A percentile compares a stretch with the other conserved stretches of the same genome.
phyloP scores from a whole-genome alignment of 2,113 vertebrate genomes.

The Protobothrops mucrosquamatus region DNA sequence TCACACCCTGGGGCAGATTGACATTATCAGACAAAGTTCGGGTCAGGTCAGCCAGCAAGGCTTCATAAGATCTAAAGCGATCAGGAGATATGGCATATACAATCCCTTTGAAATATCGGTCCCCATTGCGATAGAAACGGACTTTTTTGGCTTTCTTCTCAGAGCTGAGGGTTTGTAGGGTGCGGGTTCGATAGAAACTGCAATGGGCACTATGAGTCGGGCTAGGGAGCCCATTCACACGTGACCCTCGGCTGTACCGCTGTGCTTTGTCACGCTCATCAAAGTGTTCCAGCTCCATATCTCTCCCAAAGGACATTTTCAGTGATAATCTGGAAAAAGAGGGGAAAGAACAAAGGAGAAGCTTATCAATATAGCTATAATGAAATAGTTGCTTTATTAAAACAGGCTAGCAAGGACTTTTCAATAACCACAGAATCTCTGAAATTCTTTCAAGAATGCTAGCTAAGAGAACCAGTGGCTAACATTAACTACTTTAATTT shows the following conservation, averaged over 20 bases:
- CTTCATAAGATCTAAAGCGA: slow-evolving; percentile 90
- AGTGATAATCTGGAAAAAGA: slow-evolving; percentile 54
- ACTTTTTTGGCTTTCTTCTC: slow-evolving; percentile 99
- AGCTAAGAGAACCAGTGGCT: not conserved
- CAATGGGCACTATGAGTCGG: slow-evolving; percentile 99
- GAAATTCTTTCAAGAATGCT: not conserved
- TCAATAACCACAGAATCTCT: not conserved
- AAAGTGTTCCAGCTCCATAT: slow-evolving; percentile 98
- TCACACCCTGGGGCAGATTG: slow-evolving; percentile 94
- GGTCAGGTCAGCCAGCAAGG: slow-evolving; percentile 94
- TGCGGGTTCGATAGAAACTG: slow-evolving; percentile 95
- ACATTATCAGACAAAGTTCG: slow-evolving; percentile 94
- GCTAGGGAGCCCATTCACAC: slow-evolving; percentile 91
- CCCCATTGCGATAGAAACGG: slow-evolving; percentile 96
- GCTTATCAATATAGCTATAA: slow-evolving; percentile 10
- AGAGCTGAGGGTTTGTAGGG: slow-evolving; percentile 88
- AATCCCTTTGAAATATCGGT: slow-evolving; percentile 97
- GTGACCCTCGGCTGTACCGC: slow-evolving; percentile 85
- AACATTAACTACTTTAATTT: not conserved
- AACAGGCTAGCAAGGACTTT: not conserved
- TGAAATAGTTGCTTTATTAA: not conserved
- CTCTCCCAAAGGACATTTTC: slow-evolving; percentile 75
- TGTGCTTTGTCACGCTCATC: slow-evolving; percentile 95
- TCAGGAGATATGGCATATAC: slow-evolving; percentile 96
- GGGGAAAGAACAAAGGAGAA: slow-evolving; percentile 25